These are phyloP conservation scores for Amphimallon solstitiale DNA, from an alignment of 2,888 invertebrate species.

Conservation along the genomic window DNA sequence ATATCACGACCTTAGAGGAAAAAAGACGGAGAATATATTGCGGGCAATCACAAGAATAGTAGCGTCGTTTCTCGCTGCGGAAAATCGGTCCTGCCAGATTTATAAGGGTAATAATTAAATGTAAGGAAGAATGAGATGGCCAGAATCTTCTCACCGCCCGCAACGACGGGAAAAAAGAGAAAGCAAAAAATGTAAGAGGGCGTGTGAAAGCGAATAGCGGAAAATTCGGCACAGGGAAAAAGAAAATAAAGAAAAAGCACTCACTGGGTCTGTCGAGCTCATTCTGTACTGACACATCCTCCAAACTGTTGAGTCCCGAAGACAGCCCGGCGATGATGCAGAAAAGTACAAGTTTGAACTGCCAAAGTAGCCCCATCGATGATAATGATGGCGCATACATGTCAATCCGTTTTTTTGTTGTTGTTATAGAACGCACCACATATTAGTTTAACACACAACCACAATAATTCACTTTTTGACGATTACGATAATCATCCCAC, in stretches of 20 bases:
- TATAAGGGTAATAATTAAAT: slow-evolving; percentile 33
- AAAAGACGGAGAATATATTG: slow-evolving; percentile 6
- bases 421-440: too few species aligned
- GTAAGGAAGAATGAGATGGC: neutral
- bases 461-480: too few species aligned
- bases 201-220: too few species aligned
- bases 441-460: too few species aligned
- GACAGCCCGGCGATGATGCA: slow-evolving; percentile 55
- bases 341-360: slow-evolving; percentile 54
- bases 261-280: slow-evolving; percentile 72
- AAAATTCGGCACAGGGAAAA: too few species aligned
- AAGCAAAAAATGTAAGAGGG: neutral
- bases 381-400: too few species aligned
- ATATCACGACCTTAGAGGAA: too few species aligned
- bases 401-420: too few species aligned
- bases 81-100: slow-evolving; percentile 25
- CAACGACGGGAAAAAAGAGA: neutral
- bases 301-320: slow-evolving; percentile 64
- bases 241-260: slow-evolving; percentile 38
- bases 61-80: slow-evolving; percentile 22
- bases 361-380: slow-evolving; percentile 60
- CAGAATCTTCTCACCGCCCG: neutral
- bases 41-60: slow-evolving; percentile 24
- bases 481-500: too few species aligned
- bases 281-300: slow-evolving; percentile 69